Percentiles rank a stretch among this genome's conserved stretches.
These are phyloP conservation scores for Orestias chungarensis DNA, from an alignment of 2,797 vertebrate genomes.

Conservation along the genomic window DNA sequence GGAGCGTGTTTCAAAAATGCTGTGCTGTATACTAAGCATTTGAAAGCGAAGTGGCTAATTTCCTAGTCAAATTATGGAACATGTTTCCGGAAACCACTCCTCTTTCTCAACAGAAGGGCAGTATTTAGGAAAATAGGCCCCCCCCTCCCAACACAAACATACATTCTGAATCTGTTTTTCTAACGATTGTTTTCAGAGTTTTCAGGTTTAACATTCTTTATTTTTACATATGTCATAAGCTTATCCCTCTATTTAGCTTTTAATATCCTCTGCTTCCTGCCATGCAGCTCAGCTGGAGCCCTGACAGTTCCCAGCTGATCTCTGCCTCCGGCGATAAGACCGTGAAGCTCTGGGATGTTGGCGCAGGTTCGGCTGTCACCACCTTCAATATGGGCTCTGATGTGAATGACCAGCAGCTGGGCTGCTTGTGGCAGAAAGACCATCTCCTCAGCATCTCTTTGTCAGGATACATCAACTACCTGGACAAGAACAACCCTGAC, in stretches of 20 bases:
- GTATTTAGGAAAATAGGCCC: not conserved
- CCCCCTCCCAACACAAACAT: not conserved
- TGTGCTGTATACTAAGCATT: not conserved
- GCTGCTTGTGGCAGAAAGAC: slow-evolving; percentile 95
- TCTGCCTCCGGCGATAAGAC: slow-evolving; percentile 97
- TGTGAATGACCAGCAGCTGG: slow-evolving; percentile 93
- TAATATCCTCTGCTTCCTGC: not conserved
- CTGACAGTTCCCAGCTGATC: slow-evolving; percentile 90
- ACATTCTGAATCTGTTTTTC: not conserved
- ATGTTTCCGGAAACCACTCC: not conserved
- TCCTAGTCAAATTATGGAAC: slow-evolving; percentile 29
- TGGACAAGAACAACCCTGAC: slow-evolving; percentile 94
- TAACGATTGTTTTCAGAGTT: slow-evolving; percentile 3
- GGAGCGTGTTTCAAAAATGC: not conserved
- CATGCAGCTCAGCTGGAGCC: slow-evolving; percentile 85
- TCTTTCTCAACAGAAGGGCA: not conserved
- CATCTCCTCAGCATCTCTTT: slow-evolving; percentile 91
- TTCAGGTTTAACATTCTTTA: not conserved
- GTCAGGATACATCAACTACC: slow-evolving; percentile 96
- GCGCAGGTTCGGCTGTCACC: slow-evolving; percentile 81
- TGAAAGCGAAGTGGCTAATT: slow-evolving; percentile 12
- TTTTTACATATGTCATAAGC: not conserved
- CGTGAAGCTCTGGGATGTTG: slow-evolving; percentile 95
- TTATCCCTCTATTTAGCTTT: not conserved
- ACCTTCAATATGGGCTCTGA: slow-evolving; percentile 91